Evolutionary conservation across 2,797 vertebrate species (phyloP), one percentile per base, ranked within the genome.

Genomic region (Rhynchonycteris naso): DNA sequence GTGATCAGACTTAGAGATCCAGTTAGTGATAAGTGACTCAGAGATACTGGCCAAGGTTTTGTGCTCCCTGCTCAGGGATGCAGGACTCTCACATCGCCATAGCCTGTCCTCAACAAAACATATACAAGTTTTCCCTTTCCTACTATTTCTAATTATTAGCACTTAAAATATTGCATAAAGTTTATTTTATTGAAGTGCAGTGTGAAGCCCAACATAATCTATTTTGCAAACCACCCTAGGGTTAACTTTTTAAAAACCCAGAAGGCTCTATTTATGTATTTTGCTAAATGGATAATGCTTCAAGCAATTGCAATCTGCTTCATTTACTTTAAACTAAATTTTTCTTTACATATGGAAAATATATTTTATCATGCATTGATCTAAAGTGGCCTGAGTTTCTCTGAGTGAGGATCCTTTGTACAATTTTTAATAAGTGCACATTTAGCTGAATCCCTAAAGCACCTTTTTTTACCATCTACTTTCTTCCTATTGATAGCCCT

Each of bases 371-470:
- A 59, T 24, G 9, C 12, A 61, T 80, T 91, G 30, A 83, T 95
- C 65, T 91, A 59, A 90, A 88, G 58, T 52, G 9, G 9, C 19
- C 65, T 15, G 19, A 30, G 82, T 87, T 81, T 65, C 50, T 75
- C 50, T 84, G 28, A 63, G n/a, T 93, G 59, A 78, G 12, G 4
- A 61, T 72, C 4, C 5, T 87, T 95, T 61, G 21, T 35, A 59
- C 71, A 76, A 56, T 75, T 90, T 95, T 93, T 79, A 94, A 75
- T 88, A 95, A 92, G 54, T 7, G 38, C 24, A 76, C 15, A 71
- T 91, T 94, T 92, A 78, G 84, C 26, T 88, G 54, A 91, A 68
- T 71, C 52, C 33, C 28, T 43, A 7, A 93, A 78, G 30, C 95
- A 11, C 19, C 14, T 72, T 79, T 93, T 83, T 93, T 76, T 61